Evolutionary conservation across 2,113 vertebrate species (phyloP), one percentile per base, ranked within the genome.

Genomic region (Corydoras sp.): DNA sequence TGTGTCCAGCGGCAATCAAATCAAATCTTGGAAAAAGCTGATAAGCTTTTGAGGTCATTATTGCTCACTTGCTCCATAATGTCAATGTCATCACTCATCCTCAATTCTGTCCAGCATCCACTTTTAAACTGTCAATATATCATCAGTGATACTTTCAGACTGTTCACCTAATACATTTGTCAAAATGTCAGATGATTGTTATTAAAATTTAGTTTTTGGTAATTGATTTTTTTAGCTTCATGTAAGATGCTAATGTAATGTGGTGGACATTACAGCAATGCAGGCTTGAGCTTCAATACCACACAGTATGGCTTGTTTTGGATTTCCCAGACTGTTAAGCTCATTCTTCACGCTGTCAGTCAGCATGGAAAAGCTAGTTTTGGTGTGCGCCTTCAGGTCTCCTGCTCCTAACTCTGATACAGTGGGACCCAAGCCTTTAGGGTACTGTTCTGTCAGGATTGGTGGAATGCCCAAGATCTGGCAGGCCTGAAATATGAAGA

Each of bases 261-360:
- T 2, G 31, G 5, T 10, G 15, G 14, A 30, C 3, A 0, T 77
- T 83, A 96, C 93, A 81, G 93, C 86, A 24, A 96, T 90, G 72
- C 94, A 96, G 24, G 89, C 93, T 48, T 96, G 94, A 0, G 94
- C 73, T 78, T 96, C 94, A 0, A 96, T 88, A 76, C 94, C 94
- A 65, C 94, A 96, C 58, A 96, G 81, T 32, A 95, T 90, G 14
- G 91, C 86, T 71, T 86, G 86, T 76, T 87, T 87, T 18, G 87
- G 88, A 63, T 82, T 85, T 4, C 88, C 88, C 24, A 90, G 79
- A 5, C 78, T 61, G 4, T 86, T 76, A 58, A 96, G 86, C 77
- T 92, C 82, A 70, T 77, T 82, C 78, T 83, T 78, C 76, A 93
- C 88, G 0, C 78, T 87, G 0, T 91, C 90, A 0, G 80, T 89